These are phyloP conservation scores for Anhinga rufa DNA, from an alignment of 2,113 vertebrate species.

Conservation along the genomic window DNA sequence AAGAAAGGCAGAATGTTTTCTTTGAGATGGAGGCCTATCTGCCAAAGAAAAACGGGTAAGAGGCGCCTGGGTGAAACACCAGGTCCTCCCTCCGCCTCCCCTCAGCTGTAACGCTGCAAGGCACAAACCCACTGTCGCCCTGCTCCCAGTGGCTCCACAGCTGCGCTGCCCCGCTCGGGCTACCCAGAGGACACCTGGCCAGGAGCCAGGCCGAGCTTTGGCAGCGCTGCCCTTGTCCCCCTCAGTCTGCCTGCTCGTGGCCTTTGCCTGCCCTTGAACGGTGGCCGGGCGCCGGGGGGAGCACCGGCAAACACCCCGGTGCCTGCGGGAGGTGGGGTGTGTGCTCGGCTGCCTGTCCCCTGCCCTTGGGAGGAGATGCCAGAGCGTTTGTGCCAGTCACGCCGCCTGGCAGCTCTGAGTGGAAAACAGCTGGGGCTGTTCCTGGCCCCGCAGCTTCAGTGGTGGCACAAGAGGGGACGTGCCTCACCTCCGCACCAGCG, in stretches of 20 bases:
- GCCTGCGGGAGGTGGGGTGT: neutral
- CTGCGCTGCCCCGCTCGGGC: neutral
- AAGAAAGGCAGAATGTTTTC: conserved; percentile 79
- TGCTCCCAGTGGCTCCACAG: neutral
- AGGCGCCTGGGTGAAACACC: neutral
- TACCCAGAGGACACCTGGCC: neutral
- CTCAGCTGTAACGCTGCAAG: neutral
- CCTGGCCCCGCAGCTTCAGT: neutral
- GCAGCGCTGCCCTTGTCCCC: neutral
- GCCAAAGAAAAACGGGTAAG: conserved; percentile 93
- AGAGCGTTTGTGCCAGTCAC: neutral
- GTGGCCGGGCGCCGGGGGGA: fast-evolving
- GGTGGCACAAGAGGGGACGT: neutral
- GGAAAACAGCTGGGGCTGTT: neutral
- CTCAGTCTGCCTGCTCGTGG: neutral
- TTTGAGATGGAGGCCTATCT: conserved; percentile 94
- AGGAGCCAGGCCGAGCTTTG: neutral
- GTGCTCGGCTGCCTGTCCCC: neutral
- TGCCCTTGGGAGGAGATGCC: neutral
- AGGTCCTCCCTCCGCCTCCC: neutral
- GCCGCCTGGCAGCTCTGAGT: neutral
- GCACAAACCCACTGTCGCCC: neutral
- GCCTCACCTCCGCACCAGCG: fast-evolving
- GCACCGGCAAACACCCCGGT: neutral
- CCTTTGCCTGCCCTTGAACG: neutral